A percentile compares a stretch with the other conserved stretches of the same genome.
These are phyloP conservation scores for Syritta pipiens DNA, from an alignment of 2,888 invertebrate species.

Conservation along the genomic window DNA sequence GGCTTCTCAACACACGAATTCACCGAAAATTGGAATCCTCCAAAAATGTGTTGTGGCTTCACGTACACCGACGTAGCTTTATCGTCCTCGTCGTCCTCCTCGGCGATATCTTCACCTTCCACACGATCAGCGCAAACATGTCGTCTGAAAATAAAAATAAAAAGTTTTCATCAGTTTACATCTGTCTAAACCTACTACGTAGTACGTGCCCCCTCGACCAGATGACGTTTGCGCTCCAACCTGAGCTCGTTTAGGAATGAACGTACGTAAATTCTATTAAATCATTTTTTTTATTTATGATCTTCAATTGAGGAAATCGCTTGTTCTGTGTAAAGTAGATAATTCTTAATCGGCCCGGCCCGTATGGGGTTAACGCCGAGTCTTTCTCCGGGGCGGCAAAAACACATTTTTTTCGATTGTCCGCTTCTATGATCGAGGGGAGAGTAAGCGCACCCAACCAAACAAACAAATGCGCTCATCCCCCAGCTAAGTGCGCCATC, in stretches of 20 bases:
- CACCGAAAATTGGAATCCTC: slow-evolving; percentile 78
- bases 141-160: slow-evolving; percentile 78
- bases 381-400: slow-evolving; percentile 15
- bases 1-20: slow-evolving; percentile 79
- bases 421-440: slow-evolving; percentile 6
- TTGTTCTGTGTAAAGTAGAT: slow-evolving; percentile 61
- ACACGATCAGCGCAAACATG: slow-evolving; percentile 84
- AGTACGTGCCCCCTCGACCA: background rate
- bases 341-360: slow-evolving; percentile 26
- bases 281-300: slow-evolving; percentile 30
- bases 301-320: slow-evolving; percentile 65
- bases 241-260: slow-evolving; percentile 6
- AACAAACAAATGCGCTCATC: no score
- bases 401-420: slow-evolving; percentile 2
- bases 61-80: slow-evolving; percentile 54
- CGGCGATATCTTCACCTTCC: slow-evolving; percentile 76
- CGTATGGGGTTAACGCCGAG: slow-evolving; percentile 52
- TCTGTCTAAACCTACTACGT: no score
- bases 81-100: slow-evolving; percentile 70
- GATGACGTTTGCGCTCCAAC: background rate
- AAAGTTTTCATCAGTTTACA: background rate
- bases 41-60: slow-evolving; percentile 70
- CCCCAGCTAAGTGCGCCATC: slow-evolving; percentile 4
- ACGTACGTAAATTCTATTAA: slow-evolving; percentile 31
- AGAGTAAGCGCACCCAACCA: no score